These are phyloP conservation scores for Sminthurinus signatus DNA, from an alignment of 1,140 invertebrate species.

Conservation along the genomic window DNA sequence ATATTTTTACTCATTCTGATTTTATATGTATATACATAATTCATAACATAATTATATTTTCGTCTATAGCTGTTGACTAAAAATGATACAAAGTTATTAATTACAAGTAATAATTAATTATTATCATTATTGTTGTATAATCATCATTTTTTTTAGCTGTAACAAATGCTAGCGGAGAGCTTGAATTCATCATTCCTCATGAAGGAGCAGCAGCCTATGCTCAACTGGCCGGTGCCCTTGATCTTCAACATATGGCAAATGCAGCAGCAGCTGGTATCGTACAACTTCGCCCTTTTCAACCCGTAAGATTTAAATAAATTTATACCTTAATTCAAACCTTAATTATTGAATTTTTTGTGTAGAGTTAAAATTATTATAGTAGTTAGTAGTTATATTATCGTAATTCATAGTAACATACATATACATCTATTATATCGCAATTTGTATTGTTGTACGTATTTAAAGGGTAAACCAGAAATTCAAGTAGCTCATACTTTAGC, in stretches of 20 bases:
- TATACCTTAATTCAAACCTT: not conserved
- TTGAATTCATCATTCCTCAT: conserved; percentile 40
- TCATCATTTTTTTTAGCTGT: no score
- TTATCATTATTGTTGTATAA: not conserved
- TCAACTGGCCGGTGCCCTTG: conserved; percentile 21
- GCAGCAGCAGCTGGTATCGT: conserved; percentile 32
- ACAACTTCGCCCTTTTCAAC: conserved; percentile 35
- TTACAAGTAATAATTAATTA: conserved; percentile 17
- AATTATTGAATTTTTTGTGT: not conserved
- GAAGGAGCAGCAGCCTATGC: conserved; percentile 20
- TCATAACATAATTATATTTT: no score
- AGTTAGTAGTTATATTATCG: not conserved
- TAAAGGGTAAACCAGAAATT: conserved; percentile 38
- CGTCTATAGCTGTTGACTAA: not conserved
- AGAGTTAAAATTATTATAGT: not conserved
- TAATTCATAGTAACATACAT: not conserved
- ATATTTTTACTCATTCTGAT: no score
- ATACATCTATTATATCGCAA: no score
- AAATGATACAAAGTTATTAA: not conserved
- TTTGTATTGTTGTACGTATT: no score
- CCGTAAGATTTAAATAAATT: conserved; percentile 21
- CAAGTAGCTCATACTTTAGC: conserved; percentile 38
- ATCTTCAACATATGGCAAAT: conserved; percentile 33
- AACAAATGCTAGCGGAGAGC: conserved; percentile 29
- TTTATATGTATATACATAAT: no score